Percentiles rank a stretch among this genome's conserved stretches.
Conservation (phyloP, 2,113 vertebrate genomes). For the Campylorhamphus procurvoides region DNA sequence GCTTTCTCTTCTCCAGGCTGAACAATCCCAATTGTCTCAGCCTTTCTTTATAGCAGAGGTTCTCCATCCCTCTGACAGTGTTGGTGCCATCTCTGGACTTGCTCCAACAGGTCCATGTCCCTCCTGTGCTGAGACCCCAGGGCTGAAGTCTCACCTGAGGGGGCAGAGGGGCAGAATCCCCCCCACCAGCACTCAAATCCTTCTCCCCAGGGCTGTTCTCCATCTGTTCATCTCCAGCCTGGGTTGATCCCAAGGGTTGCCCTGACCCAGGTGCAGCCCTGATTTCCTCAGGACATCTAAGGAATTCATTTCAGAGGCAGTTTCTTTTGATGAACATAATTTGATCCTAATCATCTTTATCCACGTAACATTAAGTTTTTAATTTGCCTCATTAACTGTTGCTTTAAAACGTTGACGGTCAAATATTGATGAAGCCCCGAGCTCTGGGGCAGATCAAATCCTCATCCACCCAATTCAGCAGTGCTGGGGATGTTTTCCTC, state of each 20-base stretch:
- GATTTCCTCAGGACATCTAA: not conserved
- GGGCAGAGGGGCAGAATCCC: not conserved
- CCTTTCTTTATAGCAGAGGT: not conserved
- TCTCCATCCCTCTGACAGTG: not conserved
- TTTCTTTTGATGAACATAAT: not conserved
- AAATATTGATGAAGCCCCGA: not conserved
- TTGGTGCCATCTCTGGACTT: not conserved
- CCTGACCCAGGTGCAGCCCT: not conserved
- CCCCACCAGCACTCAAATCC: not conserved
- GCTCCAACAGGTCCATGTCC: not conserved
- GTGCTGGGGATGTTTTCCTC: not conserved
- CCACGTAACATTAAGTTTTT: conserved; percentile 35
- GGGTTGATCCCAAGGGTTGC: not conserved
- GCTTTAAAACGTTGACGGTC: not conserved
- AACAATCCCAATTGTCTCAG: not conserved
- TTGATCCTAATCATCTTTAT: conserved; percentile 24
- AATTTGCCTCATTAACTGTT: conserved; percentile 41
- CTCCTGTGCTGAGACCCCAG: not conserved
- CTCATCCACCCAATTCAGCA: not conserved
- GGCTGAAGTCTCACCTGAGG: not conserved
- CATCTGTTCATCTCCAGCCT: not conserved
- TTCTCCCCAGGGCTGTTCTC: not conserved
- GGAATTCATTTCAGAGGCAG: not conserved
- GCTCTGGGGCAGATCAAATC: not conserved
- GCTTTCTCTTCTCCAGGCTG: not conserved